Base-by-base conservation (phyloP, 2,113 vertebrate species). In the Mola mola region DNA sequence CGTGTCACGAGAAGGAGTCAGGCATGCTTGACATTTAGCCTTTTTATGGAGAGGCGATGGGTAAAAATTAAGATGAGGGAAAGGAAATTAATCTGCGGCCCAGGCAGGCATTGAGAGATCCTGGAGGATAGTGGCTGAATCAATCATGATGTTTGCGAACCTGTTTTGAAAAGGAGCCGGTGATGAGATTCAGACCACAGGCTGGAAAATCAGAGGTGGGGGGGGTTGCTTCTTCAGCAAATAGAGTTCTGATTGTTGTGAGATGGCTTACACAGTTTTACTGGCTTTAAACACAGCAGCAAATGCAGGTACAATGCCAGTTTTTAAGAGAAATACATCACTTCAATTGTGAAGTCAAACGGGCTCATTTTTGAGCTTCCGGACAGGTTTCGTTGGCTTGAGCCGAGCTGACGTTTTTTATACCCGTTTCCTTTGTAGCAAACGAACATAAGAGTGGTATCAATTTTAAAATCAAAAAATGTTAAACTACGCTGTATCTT, bases 1-100 rank as follows among this genome's bases (percentile, higher is more conserved):
- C 94, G 95, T 98, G 96, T 98, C 95, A 96, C 94, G 94, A 91
- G 95, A 93, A 93, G 94, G 94, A 96, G 90, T 90, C 91, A 90
- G 95, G 95, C 96, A 95, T 94, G 94, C 93, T 95, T 98, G 96
- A 98, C 96, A 98, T 96, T 97, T 95, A 96, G 93, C 95, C 95
- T 97, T 93, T 96, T 95, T 95, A 95, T 93, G 94, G 83, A 93
- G 95, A 94, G 94, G 95, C 94, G 93, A 96, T 94, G 95, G 92
- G 94, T 93, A 94, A 94, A 95, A 96, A 95, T 95, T 94, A 95
- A 96, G 96, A 95, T 92, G 95, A 94, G 95, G 94, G 93, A 78
- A 94, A 93, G 91, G 93, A 95, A 96, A 98, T 98, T 95, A 98
- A 96, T 95, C 94, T 92, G 87, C 86, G 89, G 80, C 90, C 92